Evolutionary conservation across 2,888 invertebrate species (phyloP), one percentile per base, ranked within the genome.

Genomic region (Cephus nigrinus): DNA sequence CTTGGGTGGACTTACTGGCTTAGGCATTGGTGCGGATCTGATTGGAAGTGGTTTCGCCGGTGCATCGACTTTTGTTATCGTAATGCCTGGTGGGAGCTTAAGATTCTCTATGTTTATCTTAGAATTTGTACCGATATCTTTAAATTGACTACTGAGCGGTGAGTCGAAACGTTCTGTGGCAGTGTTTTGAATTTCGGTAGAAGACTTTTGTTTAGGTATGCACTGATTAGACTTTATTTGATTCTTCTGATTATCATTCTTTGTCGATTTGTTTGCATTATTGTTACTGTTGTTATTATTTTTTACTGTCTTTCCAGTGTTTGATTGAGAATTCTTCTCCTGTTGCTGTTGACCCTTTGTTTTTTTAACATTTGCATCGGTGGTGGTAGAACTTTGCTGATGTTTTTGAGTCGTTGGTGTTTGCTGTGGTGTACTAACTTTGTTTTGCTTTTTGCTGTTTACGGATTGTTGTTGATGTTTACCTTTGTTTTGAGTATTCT

Each of bases 31-130:
- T 1, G 88, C 84, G 3, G 90, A 87, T 82, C 88, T 91, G 15
- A 90, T 87, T 0, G 90, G 90, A 55, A 90, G 82, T 31, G 87
- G 87, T 75, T 88, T 90, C 1, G 86, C 84, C 1, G 92, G 92
- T 4, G 90, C 91, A 76, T 95, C 95, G 0, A 96, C 96, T 79
- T 96, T 93, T 0, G 96, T 96, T 69, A 96, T 93, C 0, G 96
- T 96, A 73, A 96, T 96, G n/a, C 96, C 96, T 0, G 96, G 96
- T 0, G 96, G 96, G 72, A 96, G 81, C 78, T 90, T 91, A 30
- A 91, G 83, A 84, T 90, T 90, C 79, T 91, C 91, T 74, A 91
- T 91, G 77, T 89, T 89, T 31, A 91, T 90, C 74, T 88, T 90
- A 0, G 89, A 84, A 76, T 85, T 86, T 15, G 84, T 79, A 0